Evolutionary conservation across 2,888 invertebrate species (phyloP).

Genomic region (Limnephilus lunatus): DNA sequence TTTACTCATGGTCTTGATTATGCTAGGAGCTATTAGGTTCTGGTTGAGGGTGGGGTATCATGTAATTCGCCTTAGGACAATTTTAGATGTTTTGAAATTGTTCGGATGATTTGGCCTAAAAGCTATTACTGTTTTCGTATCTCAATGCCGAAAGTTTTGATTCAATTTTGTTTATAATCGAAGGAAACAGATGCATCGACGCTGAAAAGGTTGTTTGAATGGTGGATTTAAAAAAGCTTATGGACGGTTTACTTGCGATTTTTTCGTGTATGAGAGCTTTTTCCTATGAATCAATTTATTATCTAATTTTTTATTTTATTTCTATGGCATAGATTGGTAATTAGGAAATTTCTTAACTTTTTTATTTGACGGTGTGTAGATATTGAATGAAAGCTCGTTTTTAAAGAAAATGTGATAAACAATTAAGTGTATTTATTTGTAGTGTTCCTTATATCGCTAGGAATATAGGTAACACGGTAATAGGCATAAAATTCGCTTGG

Average conservation of each 20-base stretch:
- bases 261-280: no score
- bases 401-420: no score
- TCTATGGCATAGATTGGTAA: no score
- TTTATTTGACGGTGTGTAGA: no score
- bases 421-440: no score
- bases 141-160: slow-evolving; percentile 34
- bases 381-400: no score
- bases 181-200: slow-evolving; percentile 15
- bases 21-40: background rate
- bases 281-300: no score
- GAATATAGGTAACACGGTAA: no score
- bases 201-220: slow-evolving; percentile 28
- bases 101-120: slow-evolving; percentile 35
- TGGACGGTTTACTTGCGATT: background rate
- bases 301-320: no score
- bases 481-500: no score
- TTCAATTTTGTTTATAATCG: slow-evolving; percentile 33
- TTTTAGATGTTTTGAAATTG: slow-evolving; percentile 48
- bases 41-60: background rate
- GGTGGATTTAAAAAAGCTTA: background rate
- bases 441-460: no score
- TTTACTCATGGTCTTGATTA: background rate
- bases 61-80: slow-evolving; percentile 45
- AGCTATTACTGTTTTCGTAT: slow-evolving; percentile 41
- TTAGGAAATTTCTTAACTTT: no score